phyloP scores from a whole-genome alignment of 2,113 vertebrate species.

The Oreotragus oreotragus region DNA sequence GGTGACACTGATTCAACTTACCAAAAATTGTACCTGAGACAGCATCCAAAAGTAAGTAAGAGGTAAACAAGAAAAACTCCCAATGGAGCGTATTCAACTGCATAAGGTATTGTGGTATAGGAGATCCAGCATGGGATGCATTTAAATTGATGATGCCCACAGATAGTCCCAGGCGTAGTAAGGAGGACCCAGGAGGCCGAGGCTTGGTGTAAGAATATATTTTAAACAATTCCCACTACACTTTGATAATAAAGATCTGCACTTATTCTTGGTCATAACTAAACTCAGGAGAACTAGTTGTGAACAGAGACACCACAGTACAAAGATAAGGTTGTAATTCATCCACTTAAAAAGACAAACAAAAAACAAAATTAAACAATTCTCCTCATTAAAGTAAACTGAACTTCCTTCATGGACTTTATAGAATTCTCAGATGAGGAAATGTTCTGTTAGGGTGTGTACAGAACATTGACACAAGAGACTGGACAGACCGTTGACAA shows the following conservation, averaged over 20 bases:
- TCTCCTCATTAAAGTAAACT: neutral
- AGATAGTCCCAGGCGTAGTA: slow-evolving; percentile 10
- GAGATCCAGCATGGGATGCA: neutral
- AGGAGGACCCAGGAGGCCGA: slow-evolving; percentile 1
- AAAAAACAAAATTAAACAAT: neutral
- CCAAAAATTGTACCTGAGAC: neutral
- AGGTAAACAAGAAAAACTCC: neutral
- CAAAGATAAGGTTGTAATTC: neutral
- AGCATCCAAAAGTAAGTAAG: neutral
- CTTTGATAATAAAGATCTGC: slow-evolving; percentile 30
- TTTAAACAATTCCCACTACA: slow-evolving; percentile 38
- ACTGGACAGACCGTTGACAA: neutral
- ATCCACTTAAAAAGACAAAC: neutral
- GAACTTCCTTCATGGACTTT: neutral
- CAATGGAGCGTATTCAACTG: neutral
- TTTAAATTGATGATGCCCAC: slow-evolving; percentile 5
- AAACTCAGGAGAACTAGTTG: slow-evolving; percentile 46
- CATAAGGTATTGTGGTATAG: neutral
- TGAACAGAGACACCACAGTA: slow-evolving; percentile 4
- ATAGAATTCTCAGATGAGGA: neutral
- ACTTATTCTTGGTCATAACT: slow-evolving; percentile 54
- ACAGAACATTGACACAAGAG: neutral
- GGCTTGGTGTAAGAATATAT: slow-evolving; percentile 59
- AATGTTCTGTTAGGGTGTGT: neutral
- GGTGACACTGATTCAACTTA: neutral